Base-by-base conservation (phyloP, 1,140 invertebrate genomes). In the Sminthurides bifidus region DNA sequence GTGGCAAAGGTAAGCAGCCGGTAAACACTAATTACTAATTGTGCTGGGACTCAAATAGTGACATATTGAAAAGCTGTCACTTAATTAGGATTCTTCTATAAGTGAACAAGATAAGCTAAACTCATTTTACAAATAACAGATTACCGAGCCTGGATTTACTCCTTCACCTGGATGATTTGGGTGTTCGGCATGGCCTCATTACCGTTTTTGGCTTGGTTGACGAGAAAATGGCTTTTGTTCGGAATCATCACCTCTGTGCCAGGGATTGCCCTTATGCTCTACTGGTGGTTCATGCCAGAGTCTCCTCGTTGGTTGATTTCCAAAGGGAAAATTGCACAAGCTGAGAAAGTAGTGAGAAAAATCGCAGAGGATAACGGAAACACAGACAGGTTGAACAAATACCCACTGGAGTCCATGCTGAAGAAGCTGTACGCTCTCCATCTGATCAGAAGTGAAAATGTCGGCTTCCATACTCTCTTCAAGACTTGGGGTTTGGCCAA, bases 291-390 rank as follows among this genome's bases (percentile, higher is more conserved):
- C 19, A 64, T 75, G 12, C 75, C 75, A 0, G 76, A 78, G 65
- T 73, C 75, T 6, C 70, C 76, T 1, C 54, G 71, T 29, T 77
- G 76, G 76, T 65, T 75, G 8, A 29, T 76, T 0, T 69, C 67
- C 17, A 69, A 71, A 45, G 72, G 74, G 17, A 65, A 67, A 52
- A 69, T 72, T 50, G 67, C 72, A 27, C 74, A 78, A 66, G 77
- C 78, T 1, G 65, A 69, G 51, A 54, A 48, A 35, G 66, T 71
- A 1, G 43, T 75, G 15, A 60, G 59, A n/a, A 1, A 56, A 31
- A 60, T 64, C 29, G 58, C 61, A 1, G 21, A 60, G 31, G 19
- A n/a, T 2, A 64, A 64, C 37, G 52, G 52, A n/a, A 59, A 30
- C 1, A 15, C 35, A 3, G 48, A 58, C 35, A 53, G 52, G 50